These are phyloP conservation scores for Coranthus polyacanthus DNA, from an alignment of 2,797 vertebrate genomes.

Conservation along the genomic window DNA sequence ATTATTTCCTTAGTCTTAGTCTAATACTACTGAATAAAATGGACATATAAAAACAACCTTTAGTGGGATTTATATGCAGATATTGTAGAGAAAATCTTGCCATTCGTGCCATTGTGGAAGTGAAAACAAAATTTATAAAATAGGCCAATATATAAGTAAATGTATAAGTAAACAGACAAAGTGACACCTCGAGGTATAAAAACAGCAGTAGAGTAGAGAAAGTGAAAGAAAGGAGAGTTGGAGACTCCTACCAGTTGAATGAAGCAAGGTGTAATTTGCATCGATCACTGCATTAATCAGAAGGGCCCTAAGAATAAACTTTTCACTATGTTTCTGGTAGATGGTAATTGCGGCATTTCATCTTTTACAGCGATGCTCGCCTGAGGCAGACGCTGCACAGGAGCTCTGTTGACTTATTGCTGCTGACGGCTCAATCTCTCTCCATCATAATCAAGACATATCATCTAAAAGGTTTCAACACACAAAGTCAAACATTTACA, in stretches of 20 bases:
- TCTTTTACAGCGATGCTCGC: constrained; percentile 54
- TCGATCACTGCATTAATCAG: constrained; percentile 81
- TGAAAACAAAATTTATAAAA: constrained; percentile 13
- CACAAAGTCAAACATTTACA: constrained; percentile 19
- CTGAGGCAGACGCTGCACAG: constrained; percentile 43
- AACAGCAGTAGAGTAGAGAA: constrained; percentile 20
- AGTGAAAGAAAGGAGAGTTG: constrained; percentile 17
- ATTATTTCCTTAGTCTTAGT: no score
- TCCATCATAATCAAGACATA: constrained; percentile 65
- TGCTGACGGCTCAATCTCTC: constrained; percentile 71
- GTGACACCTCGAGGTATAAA: constrained; percentile 24
- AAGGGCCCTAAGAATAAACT: constrained; percentile 73
- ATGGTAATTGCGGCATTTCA: constrained; percentile 69
- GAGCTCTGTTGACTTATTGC: constrained; percentile 62
- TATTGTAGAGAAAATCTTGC: no score
- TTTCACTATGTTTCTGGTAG: constrained; percentile 64
- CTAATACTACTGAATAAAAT: no score
- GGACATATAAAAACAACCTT: no score
- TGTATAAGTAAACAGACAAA: constrained; percentile 26
- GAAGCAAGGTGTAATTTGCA: constrained; percentile 76
- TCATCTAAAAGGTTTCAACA: constrained; percentile 33
- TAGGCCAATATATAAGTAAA: constrained; percentile 15
- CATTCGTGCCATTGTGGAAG: no score
- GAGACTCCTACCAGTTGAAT: constrained; percentile 47
- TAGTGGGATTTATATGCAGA: no score